Base-by-base conservation (phyloP, 2,113 vertebrate species). In the Gnathonemus longibarbis region DNA sequence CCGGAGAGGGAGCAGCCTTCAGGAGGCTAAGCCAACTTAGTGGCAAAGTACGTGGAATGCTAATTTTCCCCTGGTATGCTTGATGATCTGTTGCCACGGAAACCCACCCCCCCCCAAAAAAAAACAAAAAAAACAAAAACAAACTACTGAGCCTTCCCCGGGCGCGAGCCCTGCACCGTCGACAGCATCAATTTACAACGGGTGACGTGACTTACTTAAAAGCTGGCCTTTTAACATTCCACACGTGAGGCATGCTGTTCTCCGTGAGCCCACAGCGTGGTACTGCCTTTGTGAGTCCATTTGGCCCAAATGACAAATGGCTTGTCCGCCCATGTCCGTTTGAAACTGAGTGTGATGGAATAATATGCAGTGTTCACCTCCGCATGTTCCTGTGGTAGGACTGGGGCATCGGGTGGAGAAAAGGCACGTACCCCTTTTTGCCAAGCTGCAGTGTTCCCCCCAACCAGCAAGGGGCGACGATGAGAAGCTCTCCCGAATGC, bases 41-140 rank as follows among this genome's bases (percentile, higher is more conserved):
- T 24, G 0, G 89, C 42, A 39, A 46, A 85, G 52, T 84, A 84
- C 52, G 50, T 39, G 13, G 89, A 84, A 89, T 89, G 89, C 89
- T 84, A 85, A 89, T 89, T 53, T 24, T 24, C 24, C 58, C 53
- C 19, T 24, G 6, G 35, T 19, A 15, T 49, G 48, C 50, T 80
- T 58, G 49, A 85, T 46, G 89, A 56, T 58, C 52, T 48, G 89
- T 89, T 89, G 89, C 89, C 80, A 89, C 5, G 89, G 89, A 84
- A 89, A 85, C 77, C 11, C 42, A 8, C 24, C 8, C 9, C 62
- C 15, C 50, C 50, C 50, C 1, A 13, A 50, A 15, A 50, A 50
- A 50, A 50, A 13, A 21, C 5, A 21, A 53, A 19, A 5, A 21
- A 56, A 56, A 56, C 3, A 19, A 53, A 27, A 48, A 89, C 83